A percentile compares a stretch with the other conserved stretches of the same genome.
Conservation (phyloP, 2,797 vertebrate species). For the Notoglanidium macrostoma region DNA sequence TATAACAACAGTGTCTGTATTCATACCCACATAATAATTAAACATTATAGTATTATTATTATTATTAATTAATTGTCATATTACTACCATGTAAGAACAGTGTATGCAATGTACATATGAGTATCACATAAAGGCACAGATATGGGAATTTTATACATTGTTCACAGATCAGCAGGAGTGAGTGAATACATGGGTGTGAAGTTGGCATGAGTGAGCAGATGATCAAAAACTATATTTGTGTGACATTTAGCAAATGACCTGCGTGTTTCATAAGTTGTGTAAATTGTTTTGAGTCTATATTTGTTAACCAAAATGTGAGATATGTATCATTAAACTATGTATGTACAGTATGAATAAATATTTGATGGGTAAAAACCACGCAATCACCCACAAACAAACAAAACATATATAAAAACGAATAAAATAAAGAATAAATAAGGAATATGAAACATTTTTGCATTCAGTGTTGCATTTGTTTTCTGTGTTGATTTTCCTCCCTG, state of each 20-base stretch:
- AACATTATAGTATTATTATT: not conserved
- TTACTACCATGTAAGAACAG: not conserved
- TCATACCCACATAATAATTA: not conserved
- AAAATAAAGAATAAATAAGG: not conserved
- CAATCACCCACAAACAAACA: not conserved
- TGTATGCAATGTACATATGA: not conserved
- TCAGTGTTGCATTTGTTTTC: slow-evolving; percentile 56
- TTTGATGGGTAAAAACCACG: not conserved
- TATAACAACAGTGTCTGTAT: not conserved
- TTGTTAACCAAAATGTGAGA: not conserved
- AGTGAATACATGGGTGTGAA: not conserved
- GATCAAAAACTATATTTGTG: not conserved
- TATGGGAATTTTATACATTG: not conserved
- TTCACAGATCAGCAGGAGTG: not conserved
- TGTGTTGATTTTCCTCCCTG: slow-evolving; percentile 46
- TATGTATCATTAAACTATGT: not conserved
- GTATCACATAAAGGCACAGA: not conserved
- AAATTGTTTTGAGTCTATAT: not conserved
- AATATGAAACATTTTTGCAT: not conserved
- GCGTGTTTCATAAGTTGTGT: not conserved
- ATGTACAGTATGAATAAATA: not conserved
- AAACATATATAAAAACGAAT: not conserved
- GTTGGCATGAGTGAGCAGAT: not conserved
- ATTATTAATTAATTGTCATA: not conserved
- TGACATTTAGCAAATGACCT: not conserved